Evolutionary conservation across 2,888 invertebrate species (phyloP).

Genomic region (Netelia fuscicornis): DNA sequence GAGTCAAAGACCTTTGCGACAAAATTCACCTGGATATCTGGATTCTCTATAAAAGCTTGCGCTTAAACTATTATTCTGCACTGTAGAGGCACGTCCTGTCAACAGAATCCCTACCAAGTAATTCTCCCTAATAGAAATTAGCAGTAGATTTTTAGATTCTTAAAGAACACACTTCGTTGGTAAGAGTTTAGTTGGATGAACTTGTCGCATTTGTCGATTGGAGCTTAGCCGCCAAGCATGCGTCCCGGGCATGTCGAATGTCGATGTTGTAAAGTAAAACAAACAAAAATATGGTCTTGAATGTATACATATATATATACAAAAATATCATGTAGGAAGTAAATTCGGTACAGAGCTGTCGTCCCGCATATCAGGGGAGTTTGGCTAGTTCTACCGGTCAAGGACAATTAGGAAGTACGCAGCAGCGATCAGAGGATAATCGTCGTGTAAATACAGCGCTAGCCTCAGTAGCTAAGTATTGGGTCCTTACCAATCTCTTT

Average conservation of each 20-base stretch:
- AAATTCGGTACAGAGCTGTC: slow-evolving; percentile 83
- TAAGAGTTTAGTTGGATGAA: slow-evolving; percentile 11
- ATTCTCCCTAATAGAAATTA: slow-evolving; percentile 24
- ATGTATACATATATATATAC: slow-evolving; percentile 77
- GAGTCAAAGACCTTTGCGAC: not conserved
- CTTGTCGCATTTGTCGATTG: slow-evolving; percentile 79
- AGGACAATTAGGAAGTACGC: slow-evolving; percentile 82
- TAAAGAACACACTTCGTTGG: not conserved
- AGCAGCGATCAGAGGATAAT: slow-evolving; percentile 79
- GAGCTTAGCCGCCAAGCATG: slow-evolving; percentile 79
- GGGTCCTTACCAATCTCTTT: slow-evolving; percentile 93
- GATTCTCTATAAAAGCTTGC: slow-evolving; percentile 45
- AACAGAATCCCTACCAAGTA: not conserved
- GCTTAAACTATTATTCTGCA: slow-evolving; percentile 37
- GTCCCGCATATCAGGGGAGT: slow-evolving; percentile 82
- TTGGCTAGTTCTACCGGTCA: slow-evolving; percentile 81
- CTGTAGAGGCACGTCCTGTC: not conserved
- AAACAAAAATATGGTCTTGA: slow-evolving; percentile 76
- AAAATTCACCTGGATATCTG: not conserved
- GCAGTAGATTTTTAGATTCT: not conserved
- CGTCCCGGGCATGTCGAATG: slow-evolving; percentile 79
- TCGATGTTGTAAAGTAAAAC: slow-evolving; percentile 82
- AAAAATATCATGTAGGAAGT: slow-evolving; percentile 82
- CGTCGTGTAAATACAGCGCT: slow-evolving; percentile 86
- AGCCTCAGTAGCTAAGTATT: slow-evolving; percentile 92